Percentiles rank a stretch among this genome's conserved stretches.
These are phyloP conservation scores for Synergus itoensis DNA, from an alignment of 2,888 invertebrate genomes.

Conservation along the genomic window DNA sequence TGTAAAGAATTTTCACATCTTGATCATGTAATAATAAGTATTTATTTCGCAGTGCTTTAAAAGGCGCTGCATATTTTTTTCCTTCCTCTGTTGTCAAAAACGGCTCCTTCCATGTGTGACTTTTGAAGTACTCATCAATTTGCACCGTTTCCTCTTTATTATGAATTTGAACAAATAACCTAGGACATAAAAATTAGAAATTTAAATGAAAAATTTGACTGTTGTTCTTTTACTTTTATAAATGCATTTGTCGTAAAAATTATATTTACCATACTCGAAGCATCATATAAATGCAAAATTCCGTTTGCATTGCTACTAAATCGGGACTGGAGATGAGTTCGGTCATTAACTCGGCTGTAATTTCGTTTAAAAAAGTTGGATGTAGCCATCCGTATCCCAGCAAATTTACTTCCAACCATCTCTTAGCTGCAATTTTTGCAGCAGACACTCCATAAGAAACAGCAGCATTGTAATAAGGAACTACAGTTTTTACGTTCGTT, in stretches of 20 bases:
- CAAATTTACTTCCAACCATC: constrained; percentile 86
- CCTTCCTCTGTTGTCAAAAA: constrained; percentile 83
- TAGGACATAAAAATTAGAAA: constrained; percentile 47
- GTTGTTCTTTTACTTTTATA: not conserved
- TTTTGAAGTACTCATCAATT: constrained; percentile 72
- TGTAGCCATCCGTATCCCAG: constrained; percentile 82
- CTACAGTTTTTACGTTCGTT: constrained; percentile 85
- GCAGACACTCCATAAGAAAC: constrained; percentile 84
- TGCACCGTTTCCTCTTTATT: constrained; percentile 63
- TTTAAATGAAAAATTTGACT: not conserved
- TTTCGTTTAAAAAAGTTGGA: constrained; percentile 81
- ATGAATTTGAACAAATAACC: constrained; percentile 70
- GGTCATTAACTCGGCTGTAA: constrained; percentile 84
- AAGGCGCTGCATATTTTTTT: constrained; percentile 81
- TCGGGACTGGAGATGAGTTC: constrained; percentile 83
- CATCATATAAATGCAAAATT: constrained; percentile 87
- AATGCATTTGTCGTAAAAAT: not conserved
- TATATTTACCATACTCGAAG: constrained; percentile 82
- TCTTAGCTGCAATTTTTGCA: constrained; percentile 82
- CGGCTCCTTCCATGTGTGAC: constrained; percentile 76
- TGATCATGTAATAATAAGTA: constrained; percentile 85
- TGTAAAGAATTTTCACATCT: constrained; percentile 84
- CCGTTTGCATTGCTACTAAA: constrained; percentile 88
- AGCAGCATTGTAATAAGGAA: constrained; percentile 85
- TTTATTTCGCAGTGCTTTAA: constrained; percentile 83